Conservation (phyloP, 2,113 vertebrate species). For the Lophochroa leadbeateri region DNA sequence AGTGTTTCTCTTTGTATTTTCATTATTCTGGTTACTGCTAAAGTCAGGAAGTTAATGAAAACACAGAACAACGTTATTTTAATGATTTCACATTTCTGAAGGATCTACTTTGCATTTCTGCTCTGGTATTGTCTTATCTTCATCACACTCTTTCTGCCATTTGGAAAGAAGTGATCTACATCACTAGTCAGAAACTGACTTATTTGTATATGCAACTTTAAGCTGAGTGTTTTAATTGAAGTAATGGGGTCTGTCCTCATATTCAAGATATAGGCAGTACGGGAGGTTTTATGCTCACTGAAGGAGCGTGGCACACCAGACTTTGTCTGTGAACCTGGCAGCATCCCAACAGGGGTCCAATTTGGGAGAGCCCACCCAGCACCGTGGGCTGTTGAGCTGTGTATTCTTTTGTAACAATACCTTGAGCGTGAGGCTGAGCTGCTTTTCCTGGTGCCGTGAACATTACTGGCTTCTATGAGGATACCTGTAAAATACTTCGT, state of each 20-base stretch:
- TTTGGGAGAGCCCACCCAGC: accelerated
- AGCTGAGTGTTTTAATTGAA: not conserved
- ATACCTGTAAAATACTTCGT: not conserved
- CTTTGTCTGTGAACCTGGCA: not conserved
- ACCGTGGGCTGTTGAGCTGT: not conserved
- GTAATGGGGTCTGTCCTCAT: not conserved
- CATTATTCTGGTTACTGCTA: not conserved
- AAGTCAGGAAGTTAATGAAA: not conserved
- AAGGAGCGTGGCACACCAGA: not conserved
- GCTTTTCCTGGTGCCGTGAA: not conserved
- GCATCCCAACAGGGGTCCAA: not conserved
- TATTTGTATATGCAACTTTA: not conserved
- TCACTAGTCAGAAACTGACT: not conserved
- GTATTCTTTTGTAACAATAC: not conserved
- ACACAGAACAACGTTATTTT: not conserved
- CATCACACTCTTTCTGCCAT: not conserved
- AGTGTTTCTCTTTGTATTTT: not conserved
- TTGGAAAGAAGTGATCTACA: not conserved
- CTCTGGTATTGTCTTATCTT: not conserved
- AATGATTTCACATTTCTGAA: not conserved
- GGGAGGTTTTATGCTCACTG: not conserved
- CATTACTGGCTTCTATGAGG: not conserved
- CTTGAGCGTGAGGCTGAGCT: not conserved
- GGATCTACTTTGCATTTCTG: not conserved
- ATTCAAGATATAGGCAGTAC: not conserved